Percentiles rank a stretch among this genome's conserved stretches.
Evolutionary conservation across 2,888 invertebrate species (phyloP).

Genomic region (Dorcus hopei): DNA sequence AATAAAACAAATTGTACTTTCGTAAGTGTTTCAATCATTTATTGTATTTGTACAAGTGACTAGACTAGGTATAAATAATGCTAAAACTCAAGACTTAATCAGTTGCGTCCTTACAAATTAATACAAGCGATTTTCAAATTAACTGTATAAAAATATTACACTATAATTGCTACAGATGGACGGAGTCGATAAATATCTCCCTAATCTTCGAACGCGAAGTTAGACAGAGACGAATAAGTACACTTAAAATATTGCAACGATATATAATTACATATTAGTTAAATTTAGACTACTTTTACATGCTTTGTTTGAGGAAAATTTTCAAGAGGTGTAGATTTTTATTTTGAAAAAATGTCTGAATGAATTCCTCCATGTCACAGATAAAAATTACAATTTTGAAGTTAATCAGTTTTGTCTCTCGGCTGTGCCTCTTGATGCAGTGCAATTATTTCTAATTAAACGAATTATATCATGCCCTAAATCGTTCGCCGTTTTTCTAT

Average conservation of each 20-base stretch:
- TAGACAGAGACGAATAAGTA: background rate
- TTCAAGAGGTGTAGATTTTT: no score
- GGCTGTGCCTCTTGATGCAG: no score
- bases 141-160: constrained; percentile 1
- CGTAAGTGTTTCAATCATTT: background rate
- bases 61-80: background rate
- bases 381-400: no score
- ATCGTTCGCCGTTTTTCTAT: no score
- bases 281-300: no score
- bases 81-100: background rate
- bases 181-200: background rate
- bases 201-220: background rate
- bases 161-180: background rate
- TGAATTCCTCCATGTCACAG: no score
- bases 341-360: no score
- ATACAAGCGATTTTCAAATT: background rate
- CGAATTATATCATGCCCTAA: no score
- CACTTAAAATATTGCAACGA: background rate
- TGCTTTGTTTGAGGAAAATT: no score
- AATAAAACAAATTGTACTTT: no score
- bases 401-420: no score
- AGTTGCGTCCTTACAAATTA: background rate
- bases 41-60: constrained; percentile 1
- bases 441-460: no score
- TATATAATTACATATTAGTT: background rate